Evolutionary conservation across 2,113 vertebrate species (phyloP), one percentile per base, ranked within the genome.

Genomic region (Rhegmatorhina hoffmannsi): DNA sequence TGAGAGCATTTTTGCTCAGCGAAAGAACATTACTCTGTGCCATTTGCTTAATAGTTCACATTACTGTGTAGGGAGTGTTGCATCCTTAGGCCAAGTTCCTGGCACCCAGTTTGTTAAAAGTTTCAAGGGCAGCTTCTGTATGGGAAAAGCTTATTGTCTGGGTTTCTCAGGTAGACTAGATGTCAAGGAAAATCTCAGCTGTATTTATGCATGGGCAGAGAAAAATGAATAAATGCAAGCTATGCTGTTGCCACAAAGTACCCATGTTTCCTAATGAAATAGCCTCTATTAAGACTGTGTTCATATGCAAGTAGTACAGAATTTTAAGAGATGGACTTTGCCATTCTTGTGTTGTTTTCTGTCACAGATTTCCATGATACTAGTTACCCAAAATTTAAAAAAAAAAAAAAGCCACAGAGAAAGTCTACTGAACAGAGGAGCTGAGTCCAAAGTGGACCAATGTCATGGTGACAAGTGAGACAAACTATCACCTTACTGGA

Each of bases 11-110:
- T 97, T 97, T 94, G 96, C 93, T 97, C 97, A 92, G 87, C 7
- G 18, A 94, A 93, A 97, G 97, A 97, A 97, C 93, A 97, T 96
- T 97, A 95, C 94, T 97, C 58, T 89, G 92, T 96, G 93, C 95
- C 96, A 98, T 98, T 98, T 98, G 97, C 95, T 98, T 98, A 98
- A 98, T 97, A 97, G 96, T 97, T 94, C 90, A 95, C 90, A 97
- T 98, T 97, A 97, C 87, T 93, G 85, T 49, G 93, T 91, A 90
- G 94, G 87, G 93, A 97, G 73, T 46, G 77, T 67, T 97, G 89
- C 95, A 92, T 96, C 91, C 95, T 84, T 87, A 88, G 97, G 96
- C 97, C 95, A 97, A 96, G 78, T 97, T 77, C 52, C 90, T 79
- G 94, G 67, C 80, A 94, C 84, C 88, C 76, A 60, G 68, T 86